Base-by-base conservation (phyloP, 2,888 invertebrate species). In the Drosophila hawaiiensis region DNA sequence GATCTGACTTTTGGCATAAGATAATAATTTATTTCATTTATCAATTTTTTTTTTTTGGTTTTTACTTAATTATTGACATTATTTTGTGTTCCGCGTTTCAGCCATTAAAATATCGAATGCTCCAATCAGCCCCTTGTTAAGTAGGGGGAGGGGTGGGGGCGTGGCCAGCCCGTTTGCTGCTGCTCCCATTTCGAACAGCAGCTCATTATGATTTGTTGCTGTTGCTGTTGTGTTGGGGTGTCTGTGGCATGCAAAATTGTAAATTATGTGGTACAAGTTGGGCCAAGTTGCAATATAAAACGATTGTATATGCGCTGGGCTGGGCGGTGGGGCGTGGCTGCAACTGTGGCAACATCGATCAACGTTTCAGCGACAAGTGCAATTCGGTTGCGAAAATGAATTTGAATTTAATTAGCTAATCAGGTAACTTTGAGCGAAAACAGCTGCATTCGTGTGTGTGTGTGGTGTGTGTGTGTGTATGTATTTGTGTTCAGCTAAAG, bases 371-470 rank as follows among this genome's bases (percentile, higher is more conserved):
- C 84, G 83, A 76, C 85, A 85, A 80, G 85, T 83, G 77, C 68
- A 79, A 55, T 47, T 60, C 65, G 58, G 53, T 73, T 62, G 68
- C 52, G 37, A 61, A 65, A 62, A 72, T 59, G 60, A 66, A 68
- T 73, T 76, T 66, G 60, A 77, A 82, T 79, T 86, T 83, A 83
- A 86, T 84, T 79, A 83, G 84, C 72, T 50, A 76, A 72, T 64
- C 75, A 66, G 68, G 43, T 58, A 54, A 47, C 59, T 56, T 31
- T 22, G 55, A 58, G 53, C 31, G 19, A 22, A 33, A 54, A 53
- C 69, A 55, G 65, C 65, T 41, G 67, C 58, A 43, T 10, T 35
- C 12, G 22, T 47, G 12, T 22, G 43, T 22, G 33, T 33, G 28
- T 56, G 39, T 49, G 19, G 58, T 65, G 19, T 63, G 39, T 76